Conservation (phyloP, 2,113 vertebrate species). For the Cochlearius cochlearius region DNA sequence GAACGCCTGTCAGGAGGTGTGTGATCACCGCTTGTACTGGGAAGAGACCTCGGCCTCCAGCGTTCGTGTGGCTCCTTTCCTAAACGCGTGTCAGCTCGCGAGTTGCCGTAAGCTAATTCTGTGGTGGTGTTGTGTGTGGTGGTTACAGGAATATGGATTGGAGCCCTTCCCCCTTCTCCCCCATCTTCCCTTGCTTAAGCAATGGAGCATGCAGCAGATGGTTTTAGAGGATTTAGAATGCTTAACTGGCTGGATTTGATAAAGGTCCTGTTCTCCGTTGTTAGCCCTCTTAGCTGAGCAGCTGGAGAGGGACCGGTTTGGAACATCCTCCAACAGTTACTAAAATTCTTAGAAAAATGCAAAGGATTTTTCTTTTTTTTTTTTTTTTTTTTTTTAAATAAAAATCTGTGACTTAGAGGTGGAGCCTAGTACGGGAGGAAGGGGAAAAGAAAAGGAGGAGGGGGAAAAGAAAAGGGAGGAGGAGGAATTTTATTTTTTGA, state of each 20-base stretch:
- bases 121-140: fast-evolving
- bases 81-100: neutral
- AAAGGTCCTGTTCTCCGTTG: neutral
- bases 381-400: neutral
- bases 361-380: neutral
- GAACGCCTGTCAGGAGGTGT: fast-evolving
- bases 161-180: neutral
- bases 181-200: neutral
- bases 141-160: neutral
- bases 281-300: neutral
- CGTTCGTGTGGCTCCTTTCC: fast-evolving
- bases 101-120: neutral
- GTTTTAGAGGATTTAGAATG: neutral
- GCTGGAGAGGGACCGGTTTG: neutral
- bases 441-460: neutral
- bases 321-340: neutral
- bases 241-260: neutral
- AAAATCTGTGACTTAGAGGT: neutral
- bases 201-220: neutral
- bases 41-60: neutral
- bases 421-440: neutral
- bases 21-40: fast-evolving
- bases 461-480: neutral
- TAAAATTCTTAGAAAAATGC: neutral
- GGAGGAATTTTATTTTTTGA: neutral